Conservation (phyloP, 2,797 vertebrate genomes). For the Danio albolineatus region DNA sequence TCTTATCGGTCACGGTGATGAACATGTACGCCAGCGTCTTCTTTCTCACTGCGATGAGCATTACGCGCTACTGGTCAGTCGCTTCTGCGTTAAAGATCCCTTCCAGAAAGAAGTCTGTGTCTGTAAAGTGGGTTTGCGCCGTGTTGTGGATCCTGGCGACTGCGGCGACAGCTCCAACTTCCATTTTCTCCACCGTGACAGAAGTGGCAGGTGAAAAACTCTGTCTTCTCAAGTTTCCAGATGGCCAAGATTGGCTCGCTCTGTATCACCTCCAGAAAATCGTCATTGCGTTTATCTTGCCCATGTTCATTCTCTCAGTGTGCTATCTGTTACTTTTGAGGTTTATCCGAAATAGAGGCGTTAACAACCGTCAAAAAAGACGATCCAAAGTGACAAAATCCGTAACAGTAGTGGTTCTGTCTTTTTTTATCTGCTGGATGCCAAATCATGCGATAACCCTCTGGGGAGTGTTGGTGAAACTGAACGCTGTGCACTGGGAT, state of each 20-base stretch:
- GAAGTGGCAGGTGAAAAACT: constrained; percentile 82
- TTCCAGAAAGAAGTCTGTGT: constrained; percentile 55
- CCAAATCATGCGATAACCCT: constrained; percentile 82
- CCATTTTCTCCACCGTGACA: constrained; percentile 78
- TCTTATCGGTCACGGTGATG: constrained; percentile 84
- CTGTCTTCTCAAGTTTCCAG: constrained; percentile 81
- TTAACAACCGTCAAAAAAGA: constrained; percentile 69
- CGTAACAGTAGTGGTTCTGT: constrained; percentile 77
- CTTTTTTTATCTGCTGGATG: constrained; percentile 82
- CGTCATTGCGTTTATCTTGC: constrained; percentile 81
- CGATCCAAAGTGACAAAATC: constrained; percentile 80
- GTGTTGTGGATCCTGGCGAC: constrained; percentile 80
- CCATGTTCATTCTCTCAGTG: constrained; percentile 77
- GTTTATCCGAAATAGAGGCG: constrained; percentile 73
- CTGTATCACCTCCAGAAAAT: constrained; percentile 85
- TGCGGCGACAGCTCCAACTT: constrained; percentile 78
- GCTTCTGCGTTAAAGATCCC: constrained; percentile 74
- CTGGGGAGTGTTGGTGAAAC: constrained; percentile 85
- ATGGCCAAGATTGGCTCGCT: constrained; percentile 81
- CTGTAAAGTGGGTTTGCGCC: constrained; percentile 77
- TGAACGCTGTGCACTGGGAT: constrained; percentile 81
- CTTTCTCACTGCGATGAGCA: constrained; percentile 85
- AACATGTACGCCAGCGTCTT: constrained; percentile 89
- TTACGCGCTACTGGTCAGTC: constrained; percentile 80
- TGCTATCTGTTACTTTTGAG: constrained; percentile 80